phyloP scores from a whole-genome alignment of 2,797 vertebrate genomes.

The Benthosema pterotum region DNA sequence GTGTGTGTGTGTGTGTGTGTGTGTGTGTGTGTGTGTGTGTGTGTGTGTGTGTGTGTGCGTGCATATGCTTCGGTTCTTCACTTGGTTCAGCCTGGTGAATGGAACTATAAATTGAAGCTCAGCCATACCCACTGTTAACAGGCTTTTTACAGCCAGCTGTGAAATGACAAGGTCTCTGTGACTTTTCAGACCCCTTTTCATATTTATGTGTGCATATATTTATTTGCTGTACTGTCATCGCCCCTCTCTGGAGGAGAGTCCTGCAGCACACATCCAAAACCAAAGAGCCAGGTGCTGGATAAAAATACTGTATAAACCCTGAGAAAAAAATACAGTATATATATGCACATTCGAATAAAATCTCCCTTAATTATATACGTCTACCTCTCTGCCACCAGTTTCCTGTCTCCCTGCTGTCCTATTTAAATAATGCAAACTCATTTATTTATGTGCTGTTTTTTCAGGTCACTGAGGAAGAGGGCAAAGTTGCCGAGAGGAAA shows the following conservation, averaged over 20 bases:
- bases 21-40: conserved; percentile 51
- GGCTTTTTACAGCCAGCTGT: conserved; percentile 58
- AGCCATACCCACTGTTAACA: conserved; percentile 55
- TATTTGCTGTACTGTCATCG: no score
- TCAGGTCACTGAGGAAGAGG: conserved; percentile 74
- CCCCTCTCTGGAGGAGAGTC: no score
- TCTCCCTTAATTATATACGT: no score
- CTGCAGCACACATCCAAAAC: no score
- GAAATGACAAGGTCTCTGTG: conserved; percentile 55
- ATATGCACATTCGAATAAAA: no score
- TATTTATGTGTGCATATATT: conserved; percentile 16
- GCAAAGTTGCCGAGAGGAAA: conserved; percentile 39
- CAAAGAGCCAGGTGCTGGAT: no score
- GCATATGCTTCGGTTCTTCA: conserved; percentile 46
- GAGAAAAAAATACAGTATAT: no score
- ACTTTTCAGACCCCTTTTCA: conserved; percentile 47
- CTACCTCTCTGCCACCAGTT: no score
- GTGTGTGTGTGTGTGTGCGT: conserved; percentile 48
- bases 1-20: conserved; percentile 47
- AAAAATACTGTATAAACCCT: no score
- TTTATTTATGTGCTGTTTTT: conserved; percentile 38
- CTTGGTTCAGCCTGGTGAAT: conserved; percentile 47
- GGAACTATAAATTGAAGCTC: conserved; percentile 49
- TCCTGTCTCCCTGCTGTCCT: no score
- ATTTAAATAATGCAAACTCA: no score